Conservation (phyloP, 2,888 invertebrate genomes). For the Lochmaea capreae region DNA sequence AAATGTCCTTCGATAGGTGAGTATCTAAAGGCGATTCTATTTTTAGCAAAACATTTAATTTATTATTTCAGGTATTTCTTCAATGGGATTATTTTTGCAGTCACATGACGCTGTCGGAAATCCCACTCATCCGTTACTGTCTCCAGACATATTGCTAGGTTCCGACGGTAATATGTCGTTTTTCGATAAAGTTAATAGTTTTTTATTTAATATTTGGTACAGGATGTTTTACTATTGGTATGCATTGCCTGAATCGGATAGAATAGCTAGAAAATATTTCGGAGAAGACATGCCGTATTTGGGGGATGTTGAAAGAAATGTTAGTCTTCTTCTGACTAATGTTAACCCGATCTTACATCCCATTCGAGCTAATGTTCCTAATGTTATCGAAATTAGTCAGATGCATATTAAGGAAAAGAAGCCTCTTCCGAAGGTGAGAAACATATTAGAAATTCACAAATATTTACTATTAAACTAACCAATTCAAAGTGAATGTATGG, state of each 20-base stretch:
- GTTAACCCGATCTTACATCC: conserved; percentile 44
- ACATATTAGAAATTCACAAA: too few species aligned
- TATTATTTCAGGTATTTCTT: conserved; percentile 44
- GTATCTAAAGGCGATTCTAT: neutral
- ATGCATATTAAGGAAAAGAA: conserved; percentile 42
- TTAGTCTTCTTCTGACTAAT: conserved; percentile 46
- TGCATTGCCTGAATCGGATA: conserved; percentile 39
- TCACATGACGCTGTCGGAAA: conserved; percentile 52
- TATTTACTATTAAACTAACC: too few species aligned
- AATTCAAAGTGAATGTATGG: too few species aligned
- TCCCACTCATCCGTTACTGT: conserved; percentile 52
- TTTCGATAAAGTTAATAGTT: conserved; percentile 40
- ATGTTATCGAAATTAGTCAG: conserved; percentile 42
- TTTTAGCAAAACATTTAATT: neutral
- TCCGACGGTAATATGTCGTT: conserved; percentile 25
- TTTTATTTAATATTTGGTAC: conserved; percentile 39
- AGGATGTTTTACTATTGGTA: conserved; percentile 40
- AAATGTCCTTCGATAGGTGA: conserved; percentile 9
- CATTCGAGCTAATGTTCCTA: conserved; percentile 44
- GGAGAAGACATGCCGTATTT: conserved; percentile 49
- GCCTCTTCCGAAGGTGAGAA: conserved; percentile 41
- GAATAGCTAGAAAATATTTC: conserved; percentile 49
- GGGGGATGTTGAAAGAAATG: conserved; percentile 45
- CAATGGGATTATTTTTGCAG: conserved; percentile 44
- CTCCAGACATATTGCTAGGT: conserved; percentile 46